Base-by-base conservation (phyloP, 1,140 invertebrate genomes). In the Danaus plexippus region DNA sequence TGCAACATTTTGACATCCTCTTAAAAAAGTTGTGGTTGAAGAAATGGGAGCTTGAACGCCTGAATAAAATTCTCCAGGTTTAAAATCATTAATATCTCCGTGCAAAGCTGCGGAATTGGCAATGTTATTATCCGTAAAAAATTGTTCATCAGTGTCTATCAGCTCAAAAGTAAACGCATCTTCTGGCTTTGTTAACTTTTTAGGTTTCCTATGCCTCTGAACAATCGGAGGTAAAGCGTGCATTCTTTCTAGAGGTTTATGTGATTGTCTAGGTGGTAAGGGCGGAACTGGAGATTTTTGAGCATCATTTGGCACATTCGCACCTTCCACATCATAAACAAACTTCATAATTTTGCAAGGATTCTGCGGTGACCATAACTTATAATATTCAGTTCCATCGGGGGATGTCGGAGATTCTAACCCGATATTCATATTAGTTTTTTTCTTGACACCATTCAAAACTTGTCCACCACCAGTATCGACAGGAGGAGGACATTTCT, bases 161-260 rank as follows among this genome's bases (percentile, higher is more conserved):
- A 94, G 90, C 79, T 94, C 93, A 77, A 94, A 94, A 58, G 90
- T 90, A 75, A 94, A 94, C 53, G 90, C 90, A 74, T 93, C 93
- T 85, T 94, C 92, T 3, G 87, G 87, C 61, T 90, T 91, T 53
- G 74, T 87, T 65, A 85, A 73, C 70, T 88, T 87, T 77, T 89
- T 90, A 56, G 89, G 89, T 74, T 90, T 90, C 59, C 89, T 85
- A 75, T 91, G 89, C 59, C 90, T 83, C 43, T 89, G 88, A 52
- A 88, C 86, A 54, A 86, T 85, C n/a, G 87, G 86, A 54, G 86
- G 82, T 49, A 88, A 75, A 61, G 90, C 91, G 64, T 91, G 90
- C 56, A 88, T 90, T 69, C 91, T 82, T 62, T 92, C 90, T 54
- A 92, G 77, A 9, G 91, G 91, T 64, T 89, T 89, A 66, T 92